Evolutionary conservation across 1,140 invertebrate species (phyloP).

Genomic region (Drosophila hydei): DNA sequence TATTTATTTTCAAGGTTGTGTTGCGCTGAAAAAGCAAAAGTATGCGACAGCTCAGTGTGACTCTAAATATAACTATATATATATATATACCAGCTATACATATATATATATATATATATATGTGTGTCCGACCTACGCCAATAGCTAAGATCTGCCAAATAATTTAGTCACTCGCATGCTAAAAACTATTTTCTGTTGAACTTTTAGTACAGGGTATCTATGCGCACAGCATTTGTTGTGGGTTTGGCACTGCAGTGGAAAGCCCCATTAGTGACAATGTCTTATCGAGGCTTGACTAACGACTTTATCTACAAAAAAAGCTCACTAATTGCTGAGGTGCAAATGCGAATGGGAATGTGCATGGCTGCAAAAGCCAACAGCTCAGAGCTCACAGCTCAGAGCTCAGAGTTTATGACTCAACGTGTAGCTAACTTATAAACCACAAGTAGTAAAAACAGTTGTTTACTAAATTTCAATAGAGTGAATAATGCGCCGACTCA

Average conservation of each 20-base stretch:
- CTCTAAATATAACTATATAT: too few relatives aligned
- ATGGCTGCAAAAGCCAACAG: background rate
- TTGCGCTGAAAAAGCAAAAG: too few relatives aligned
- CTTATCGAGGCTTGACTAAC: conserved; percentile 16
- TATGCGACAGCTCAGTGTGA: too few relatives aligned
- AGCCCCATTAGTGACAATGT: conserved; percentile 12
- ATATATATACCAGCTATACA: too few relatives aligned
- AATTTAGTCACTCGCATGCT: too few relatives aligned
- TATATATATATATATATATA: too few relatives aligned
- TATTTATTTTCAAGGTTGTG: too few relatives aligned
- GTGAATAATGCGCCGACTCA: background rate
- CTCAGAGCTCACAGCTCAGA: background rate
- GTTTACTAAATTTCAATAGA: too few relatives aligned
- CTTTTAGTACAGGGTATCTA: conserved; percentile 21
- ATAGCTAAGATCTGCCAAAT: too few relatives aligned
- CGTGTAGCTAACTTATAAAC: background rate
- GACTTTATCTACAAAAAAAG: conserved; percentile 17
- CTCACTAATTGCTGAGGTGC: conserved; percentile 26
- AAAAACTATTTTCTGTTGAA: too few relatives aligned
- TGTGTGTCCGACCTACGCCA: too few relatives aligned
- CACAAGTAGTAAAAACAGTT: background rate
- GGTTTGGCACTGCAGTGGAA: conserved; percentile 10
- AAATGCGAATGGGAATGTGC: conserved; percentile 8
- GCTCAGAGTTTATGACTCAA: conserved; percentile 9
- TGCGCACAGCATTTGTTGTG: background rate